Evolutionary conservation across 2,113 vertebrate genomes (phyloP), one percentile per base, ranked within the genome.

Genomic region (Sapajus apella): DNA sequence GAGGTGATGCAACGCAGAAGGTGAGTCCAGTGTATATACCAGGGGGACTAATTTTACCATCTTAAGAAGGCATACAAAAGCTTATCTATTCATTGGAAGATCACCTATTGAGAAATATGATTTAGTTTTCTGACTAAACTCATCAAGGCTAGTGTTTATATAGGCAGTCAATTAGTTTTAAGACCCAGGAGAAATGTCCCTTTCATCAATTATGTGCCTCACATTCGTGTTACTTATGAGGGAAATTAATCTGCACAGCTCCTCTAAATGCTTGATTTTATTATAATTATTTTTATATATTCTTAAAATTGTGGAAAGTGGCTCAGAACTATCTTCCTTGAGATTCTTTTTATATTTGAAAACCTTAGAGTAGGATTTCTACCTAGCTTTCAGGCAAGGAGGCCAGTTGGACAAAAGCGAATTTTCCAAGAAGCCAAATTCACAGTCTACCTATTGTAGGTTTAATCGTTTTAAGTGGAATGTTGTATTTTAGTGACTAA

Each of bases 401-500:
- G 56, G 25, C 17, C 70, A 58, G 93, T 40, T 68, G 9, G 45
- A 90, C 75, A 75, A 87, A 90, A 92, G 25, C 55, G 81, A 50
- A 75, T 96, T 92, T 93, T 86, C 47, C 76, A 80, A 93, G 90
- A 97, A 77, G n/a, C 27, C 64, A 80, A 81, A 92, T 35, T 90
- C 20, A 40, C 35, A 76, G 72, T 94, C 91, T 86, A 56, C 35
- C 30, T 86, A 50, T 21, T 91, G 64, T 70, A 88, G n/a, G 8
- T 76, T 87, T 92, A 96, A 87, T 91, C 7, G 55, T 61, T 93
- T 40, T 47, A 82, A 91, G 73, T 3, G 13, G 91, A 93, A 76
- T 64, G 70, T 27, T 91, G 85, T 45, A 30, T 87, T 87, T 97
- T 76, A 89, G 45, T 89, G 83, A 86, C 56, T 61, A 91, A 68